phyloP scores from a whole-genome alignment of 2,113 vertebrate genomes.

The Ovibos moschatus region DNA sequence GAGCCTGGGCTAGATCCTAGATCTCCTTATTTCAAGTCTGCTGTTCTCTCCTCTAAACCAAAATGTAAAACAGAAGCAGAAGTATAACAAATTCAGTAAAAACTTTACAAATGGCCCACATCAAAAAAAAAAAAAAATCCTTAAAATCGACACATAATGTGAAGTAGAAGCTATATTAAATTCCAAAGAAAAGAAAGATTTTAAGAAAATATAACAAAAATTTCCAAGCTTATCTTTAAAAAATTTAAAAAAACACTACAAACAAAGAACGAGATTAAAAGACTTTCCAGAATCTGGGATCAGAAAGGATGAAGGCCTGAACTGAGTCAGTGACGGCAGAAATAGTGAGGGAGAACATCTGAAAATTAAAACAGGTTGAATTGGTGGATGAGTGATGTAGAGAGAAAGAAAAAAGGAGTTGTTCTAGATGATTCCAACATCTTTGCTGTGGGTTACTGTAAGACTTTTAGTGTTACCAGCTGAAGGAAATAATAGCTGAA shows the following conservation, averaged over 20 bases:
- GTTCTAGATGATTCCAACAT: not conserved
- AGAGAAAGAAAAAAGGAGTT: not conserved
- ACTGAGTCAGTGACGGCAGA: not conserved
- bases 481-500: not conserved
- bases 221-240: constrained; percentile 26
- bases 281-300: not conserved
- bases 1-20: not conserved
- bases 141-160: not conserved
- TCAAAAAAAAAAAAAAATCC: not conserved
- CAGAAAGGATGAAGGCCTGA: not conserved
- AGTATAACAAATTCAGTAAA: not conserved
- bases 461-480: not conserved
- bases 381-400: not conserved
- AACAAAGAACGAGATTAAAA: not conserved
- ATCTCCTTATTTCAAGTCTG: not conserved
- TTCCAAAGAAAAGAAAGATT: not conserved
- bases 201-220: not conserved
- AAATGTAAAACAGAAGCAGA: not conserved
- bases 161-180: constrained; percentile 19
- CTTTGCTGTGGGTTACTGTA: not conserved
- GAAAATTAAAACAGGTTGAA: not conserved
- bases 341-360: not conserved
- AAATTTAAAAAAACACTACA: not conserved
- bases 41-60: not conserved
- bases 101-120: not conserved